Base-by-base conservation (phyloP, 1,140 invertebrate genomes). In the Drosophila sp. region DNA sequence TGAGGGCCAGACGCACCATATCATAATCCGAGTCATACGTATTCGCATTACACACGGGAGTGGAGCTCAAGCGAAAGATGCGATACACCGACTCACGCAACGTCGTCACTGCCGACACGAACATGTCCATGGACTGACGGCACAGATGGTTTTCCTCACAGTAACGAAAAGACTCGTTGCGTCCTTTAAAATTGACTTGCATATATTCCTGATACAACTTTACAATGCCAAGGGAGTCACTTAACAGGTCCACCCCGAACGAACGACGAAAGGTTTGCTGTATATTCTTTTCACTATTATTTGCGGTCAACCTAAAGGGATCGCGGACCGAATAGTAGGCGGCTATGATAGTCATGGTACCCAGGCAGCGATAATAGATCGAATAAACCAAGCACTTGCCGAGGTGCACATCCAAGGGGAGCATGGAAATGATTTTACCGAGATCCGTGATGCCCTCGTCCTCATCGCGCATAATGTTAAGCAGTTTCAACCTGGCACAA, bases 281-380 rank as follows among this genome's bases (percentile, higher is more conserved):
- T 67, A 94, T 94, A 40, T 95, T 93, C 8, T 94, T 94, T 35
- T 93, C 6, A 61, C 1, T 47, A 0, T 76, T 75, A 7, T 90
- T 79, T 3, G 40, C 62, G 32, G 97, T 96, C 33, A 98, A 92
- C 40, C 96, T 90, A 92, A 98, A 98, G 1, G 96, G 96, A 92
- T 97, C 96, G 93, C 96, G 96, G 79, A 98, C 95, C 1, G 97
- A 95, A 55, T 99, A 93, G 66, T 95, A 95, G 89, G 97, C 97
- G 4, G 97, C 97, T 30, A 99, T 96, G 0, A 98, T 99, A n/a
- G 99, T 92, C 44, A 99, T 94, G 17, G 98, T 98, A 93, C 99
- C 97, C 2, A 99, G 92, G 91, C 98, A 99, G 90, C 97, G 97
- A 17, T 99, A 94, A 10, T 98, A 95, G 10, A 98, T 94, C 1